Conservation (phyloP, 2,888 invertebrate species). For the Peribatodes rhomboidaria region DNA sequence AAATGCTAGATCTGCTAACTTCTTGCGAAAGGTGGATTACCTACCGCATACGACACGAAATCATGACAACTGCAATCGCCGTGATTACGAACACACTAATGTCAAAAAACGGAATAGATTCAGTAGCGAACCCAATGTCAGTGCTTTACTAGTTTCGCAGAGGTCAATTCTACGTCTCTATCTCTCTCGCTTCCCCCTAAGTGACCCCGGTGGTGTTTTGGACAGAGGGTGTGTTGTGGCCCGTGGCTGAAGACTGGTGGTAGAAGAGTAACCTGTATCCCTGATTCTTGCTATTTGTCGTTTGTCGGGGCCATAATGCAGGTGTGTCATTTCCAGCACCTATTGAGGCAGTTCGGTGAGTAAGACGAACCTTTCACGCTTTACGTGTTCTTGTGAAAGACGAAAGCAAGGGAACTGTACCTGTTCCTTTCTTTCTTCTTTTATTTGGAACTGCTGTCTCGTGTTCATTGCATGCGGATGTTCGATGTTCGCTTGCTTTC, state of each 20-base stretch:
- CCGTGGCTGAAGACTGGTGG: conserved; percentile 68
- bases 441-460: conserved; percentile 19
- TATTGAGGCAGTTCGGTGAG: conserved; percentile 85
- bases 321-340: conserved; percentile 87
- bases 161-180: conserved; percentile 40
- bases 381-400: conserved; percentile 39
- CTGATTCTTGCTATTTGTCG: conserved; percentile 72
- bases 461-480: conserved; percentile 40
- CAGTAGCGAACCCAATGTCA: background rate
- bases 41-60: conserved; percentile 7
- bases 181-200: conserved; percentile 37
- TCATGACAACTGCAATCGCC: background rate
- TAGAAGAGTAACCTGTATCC: conserved; percentile 55
- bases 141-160: background rate
- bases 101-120: background rate
- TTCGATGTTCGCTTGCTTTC: conserved; percentile 21
- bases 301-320: conserved; percentile 83
- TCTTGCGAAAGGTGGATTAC: conserved; percentile 3
- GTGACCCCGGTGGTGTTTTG: conserved; percentile 79
- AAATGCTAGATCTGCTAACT: conserved; percentile 6
- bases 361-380: conserved; percentile 60
- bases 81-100: conserved; percentile 3
- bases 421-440: conserved; percentile 23
- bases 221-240: conserved; percentile 82
- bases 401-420: conserved; percentile 10